phyloP scores from a whole-genome alignment of 2,888 invertebrate genomes.

The Aspidiotus destructor region DNA sequence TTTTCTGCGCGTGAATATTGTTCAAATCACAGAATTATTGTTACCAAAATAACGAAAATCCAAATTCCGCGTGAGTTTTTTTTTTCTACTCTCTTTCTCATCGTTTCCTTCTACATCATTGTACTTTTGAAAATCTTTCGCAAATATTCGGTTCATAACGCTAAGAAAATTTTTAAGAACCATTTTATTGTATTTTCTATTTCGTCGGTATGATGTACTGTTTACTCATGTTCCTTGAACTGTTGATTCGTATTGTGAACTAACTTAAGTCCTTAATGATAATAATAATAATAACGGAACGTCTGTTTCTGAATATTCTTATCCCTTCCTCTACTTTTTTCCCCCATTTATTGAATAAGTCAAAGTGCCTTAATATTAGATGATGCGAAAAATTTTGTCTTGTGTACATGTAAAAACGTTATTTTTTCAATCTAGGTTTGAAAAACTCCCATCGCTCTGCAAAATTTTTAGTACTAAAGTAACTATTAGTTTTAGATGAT shows the following conservation, averaged over 20 bases:
- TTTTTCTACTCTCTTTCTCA: not conserved
- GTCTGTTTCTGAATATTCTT: not conserved
- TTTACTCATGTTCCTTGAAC: conserved; percentile 2
- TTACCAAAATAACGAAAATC: not conserved
- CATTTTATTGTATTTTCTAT: not conserved
- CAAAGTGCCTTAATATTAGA: not conserved
- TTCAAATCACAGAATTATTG: not conserved
- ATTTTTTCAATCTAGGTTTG: not conserved
- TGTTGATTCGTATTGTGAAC: not conserved
- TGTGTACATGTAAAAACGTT: not conserved
- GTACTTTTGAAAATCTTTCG: not conserved
- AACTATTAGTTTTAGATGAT: no score
- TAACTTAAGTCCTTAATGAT: not conserved
- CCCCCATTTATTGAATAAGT: not conserved
- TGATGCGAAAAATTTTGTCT: not conserved
- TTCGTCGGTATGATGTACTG: not conserved
- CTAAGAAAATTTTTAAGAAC: not conserved
- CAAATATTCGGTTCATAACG: not conserved
- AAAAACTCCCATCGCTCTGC: not conserved
- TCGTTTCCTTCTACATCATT: not conserved
- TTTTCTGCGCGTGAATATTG: not conserved
- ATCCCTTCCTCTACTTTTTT: no score
- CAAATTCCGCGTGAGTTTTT: not conserved
- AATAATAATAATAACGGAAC: not conserved
- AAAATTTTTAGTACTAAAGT: not conserved